Percentiles rank a stretch among this genome's conserved stretches.
phyloP scores from a whole-genome alignment of 2,113 vertebrate genomes.

The Brachionichthys hirsutus region DNA sequence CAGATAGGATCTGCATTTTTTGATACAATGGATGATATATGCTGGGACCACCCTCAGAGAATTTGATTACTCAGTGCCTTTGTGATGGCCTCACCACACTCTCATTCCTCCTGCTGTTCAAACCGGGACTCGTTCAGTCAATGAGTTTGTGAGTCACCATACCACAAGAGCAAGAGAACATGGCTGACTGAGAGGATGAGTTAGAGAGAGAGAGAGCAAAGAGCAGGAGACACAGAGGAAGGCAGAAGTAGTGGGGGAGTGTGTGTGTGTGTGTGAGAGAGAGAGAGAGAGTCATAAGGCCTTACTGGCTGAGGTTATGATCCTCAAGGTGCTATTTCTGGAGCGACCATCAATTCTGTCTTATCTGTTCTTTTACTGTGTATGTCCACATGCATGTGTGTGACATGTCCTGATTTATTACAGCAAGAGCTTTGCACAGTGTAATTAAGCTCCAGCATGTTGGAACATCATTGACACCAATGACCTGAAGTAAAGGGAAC shows the following conservation, averaged over 20 bases:
- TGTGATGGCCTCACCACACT: constrained; percentile 16
- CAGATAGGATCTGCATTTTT: too few species aligned
- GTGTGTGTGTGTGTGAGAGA: constrained; percentile 24
- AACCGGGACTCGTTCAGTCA: constrained; percentile 43
- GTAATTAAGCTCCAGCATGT: constrained; percentile 13
- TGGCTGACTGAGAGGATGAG: constrained; percentile 31
- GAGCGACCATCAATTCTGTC: constrained; percentile 57
- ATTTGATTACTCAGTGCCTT: too few species aligned
- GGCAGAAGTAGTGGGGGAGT: constrained; percentile 1
- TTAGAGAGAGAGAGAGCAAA: constrained; percentile 18
- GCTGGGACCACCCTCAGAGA: too few species aligned
- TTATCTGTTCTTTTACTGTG: constrained; percentile 35
- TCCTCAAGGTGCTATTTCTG: constrained; percentile 66
- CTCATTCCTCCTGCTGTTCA: constrained; percentile 46
- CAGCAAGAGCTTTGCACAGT: constrained; percentile 10
- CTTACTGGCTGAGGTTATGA: constrained; percentile 56
- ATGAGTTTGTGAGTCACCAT: constrained; percentile 57
- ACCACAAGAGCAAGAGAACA: constrained; percentile 23
- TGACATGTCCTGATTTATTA: constrained; percentile 30
- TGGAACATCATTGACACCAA: constrained; percentile 1
- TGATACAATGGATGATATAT: too few species aligned
- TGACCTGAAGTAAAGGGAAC: background rate
- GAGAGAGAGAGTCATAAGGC: constrained; percentile 57
- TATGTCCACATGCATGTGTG: constrained; percentile 26
- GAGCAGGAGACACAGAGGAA: constrained; percentile 14